These are phyloP conservation scores for Sander vitreus DNA, from an alignment of 2,113 vertebrate genomes.

Conservation along the genomic window DNA sequence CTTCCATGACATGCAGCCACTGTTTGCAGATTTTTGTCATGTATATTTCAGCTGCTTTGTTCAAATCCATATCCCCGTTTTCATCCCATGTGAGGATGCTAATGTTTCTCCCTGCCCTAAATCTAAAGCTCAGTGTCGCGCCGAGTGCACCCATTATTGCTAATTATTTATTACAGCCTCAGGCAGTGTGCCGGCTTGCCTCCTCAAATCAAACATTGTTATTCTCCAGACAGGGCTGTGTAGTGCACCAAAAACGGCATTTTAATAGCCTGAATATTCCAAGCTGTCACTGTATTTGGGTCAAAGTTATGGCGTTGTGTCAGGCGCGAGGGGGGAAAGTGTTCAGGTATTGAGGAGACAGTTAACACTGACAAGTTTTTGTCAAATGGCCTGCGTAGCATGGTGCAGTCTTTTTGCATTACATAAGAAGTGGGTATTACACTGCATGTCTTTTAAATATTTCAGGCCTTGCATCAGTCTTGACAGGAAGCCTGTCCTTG, in stretches of 20 bases:
- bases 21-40: conserved; percentile 54
- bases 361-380: not conserved
- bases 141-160: conserved; percentile 72
- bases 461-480: conserved; percentile 69
- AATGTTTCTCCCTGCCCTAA: conserved; percentile 63
- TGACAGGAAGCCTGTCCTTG: conserved; percentile 30
- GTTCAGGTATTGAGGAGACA: conserved; percentile 35
- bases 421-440: conserved; percentile 55
- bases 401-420: conserved; percentile 19
- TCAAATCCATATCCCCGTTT: conserved; percentile 38
- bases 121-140: conserved; percentile 67
- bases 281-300: conserved; percentile 62
- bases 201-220: conserved; percentile 73
- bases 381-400: conserved; percentile 2
- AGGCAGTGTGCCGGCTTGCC: conserved; percentile 60
- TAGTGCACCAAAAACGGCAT: conserved; percentile 47
- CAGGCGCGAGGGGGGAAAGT: not conserved
- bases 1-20: conserved; percentile 23
- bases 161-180: conserved; percentile 82
- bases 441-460: conserved; percentile 63
- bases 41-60: conserved; percentile 65
- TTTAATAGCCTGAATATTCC: conserved; percentile 59
- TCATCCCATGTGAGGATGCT: conserved; percentile 57
- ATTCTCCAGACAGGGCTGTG: conserved; percentile 65
- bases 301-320: conserved; percentile 47